These are phyloP conservation scores for Notarius lentiginosus DNA, from an alignment of 2,113 vertebrate species.

Conservation along the genomic window DNA sequence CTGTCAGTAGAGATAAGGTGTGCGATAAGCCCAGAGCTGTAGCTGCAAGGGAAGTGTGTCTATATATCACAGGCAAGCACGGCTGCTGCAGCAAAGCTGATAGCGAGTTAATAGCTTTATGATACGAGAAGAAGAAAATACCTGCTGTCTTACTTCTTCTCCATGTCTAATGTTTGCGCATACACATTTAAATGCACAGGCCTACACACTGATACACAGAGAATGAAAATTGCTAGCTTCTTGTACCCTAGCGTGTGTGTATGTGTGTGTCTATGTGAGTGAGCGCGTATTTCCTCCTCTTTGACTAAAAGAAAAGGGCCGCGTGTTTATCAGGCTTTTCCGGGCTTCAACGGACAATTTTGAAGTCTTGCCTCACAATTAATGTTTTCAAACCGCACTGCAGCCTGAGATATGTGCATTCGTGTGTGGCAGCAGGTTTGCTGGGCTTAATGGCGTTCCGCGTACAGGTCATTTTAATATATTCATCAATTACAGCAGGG, in stretches of 20 bases:
- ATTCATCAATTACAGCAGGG: slow-evolving; percentile 69
- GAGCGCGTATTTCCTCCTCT: slow-evolving; percentile 29
- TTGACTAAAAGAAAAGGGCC: slow-evolving; percentile 54
- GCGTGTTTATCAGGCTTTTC: slow-evolving; percentile 52
- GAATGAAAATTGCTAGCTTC: slow-evolving; percentile 33
- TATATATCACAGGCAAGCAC: slow-evolving; percentile 63
- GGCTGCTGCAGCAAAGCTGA: slow-evolving; percentile 62
- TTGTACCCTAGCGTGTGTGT: slow-evolving; percentile 24
- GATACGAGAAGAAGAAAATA: slow-evolving; percentile 53
- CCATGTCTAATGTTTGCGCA: slow-evolving; percentile 43
- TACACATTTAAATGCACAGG: slow-evolving; percentile 30
- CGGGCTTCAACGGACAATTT: slow-evolving; percentile 58
- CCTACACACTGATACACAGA: slow-evolving; percentile 10
- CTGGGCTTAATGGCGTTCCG: slow-evolving; percentile 60
- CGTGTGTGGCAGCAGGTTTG: slow-evolving; percentile 54
- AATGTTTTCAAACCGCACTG: slow-evolving; percentile 59
- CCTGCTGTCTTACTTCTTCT: slow-evolving; percentile 55
- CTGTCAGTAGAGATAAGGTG: slow-evolving; percentile 72
- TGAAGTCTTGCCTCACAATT: slow-evolving; percentile 67
- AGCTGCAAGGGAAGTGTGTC: slow-evolving; percentile 68
- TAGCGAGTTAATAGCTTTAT: slow-evolving; percentile 66
- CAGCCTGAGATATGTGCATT: slow-evolving; percentile 48
- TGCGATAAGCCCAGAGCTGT: slow-evolving; percentile 61
- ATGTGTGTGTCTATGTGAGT: neutral
- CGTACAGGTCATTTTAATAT: slow-evolving; percentile 72